Base-by-base conservation (phyloP, 2,888 invertebrate genomes). In the Esperia sulphurella region DNA sequence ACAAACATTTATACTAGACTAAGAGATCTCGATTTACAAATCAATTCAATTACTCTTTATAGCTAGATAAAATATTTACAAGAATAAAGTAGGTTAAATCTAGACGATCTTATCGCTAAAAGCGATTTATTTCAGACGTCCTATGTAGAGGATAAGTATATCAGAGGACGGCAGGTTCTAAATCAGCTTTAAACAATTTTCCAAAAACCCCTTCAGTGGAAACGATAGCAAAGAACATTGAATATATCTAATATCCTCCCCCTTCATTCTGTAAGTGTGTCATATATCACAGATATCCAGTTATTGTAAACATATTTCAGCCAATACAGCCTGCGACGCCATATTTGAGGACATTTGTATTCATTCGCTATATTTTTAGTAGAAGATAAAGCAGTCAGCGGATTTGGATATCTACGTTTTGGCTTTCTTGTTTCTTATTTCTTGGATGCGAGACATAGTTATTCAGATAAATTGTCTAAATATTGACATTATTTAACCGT, bases 241-340 rank as follows among this genome's bases (percentile, higher is more conserved):
- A 49, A 45, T 38, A 39, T 41, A 45, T 43, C 51, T 55, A 61
- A 35, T 35, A 35, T 66, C 70, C 71, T 68, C 70, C 68, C 69
- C 54, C 40, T 58, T 72, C 71, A 79, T 79, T 68, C 74, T 66
- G 58, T 75, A 82, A 82, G 76, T 78, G 75, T 62, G 62, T 65
- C 72, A 60, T 79, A 75, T 70, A 73, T 75, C 69, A 66, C 58
- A 54, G 52, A 68, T 58, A 64, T 63, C 59, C 54, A 63, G 68
- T 79, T 81, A 83, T 83, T 83, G 83, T 83, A 73, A 83, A 79
- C 82, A 83, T 83, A 83, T 83, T 79, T 83, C 78, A 83, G 68
- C 65, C 68, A 68, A 79, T 80, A 77, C 71, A 53, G 62, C 71
- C 58, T 58, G 48, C 48, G 63, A 54, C 63, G 74, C 65, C 65